Evolutionary conservation across 2,797 vertebrate genomes (phyloP), one percentile per base, ranked within the genome.

Genomic region (Pantherophis alleghaniensis): DNA sequence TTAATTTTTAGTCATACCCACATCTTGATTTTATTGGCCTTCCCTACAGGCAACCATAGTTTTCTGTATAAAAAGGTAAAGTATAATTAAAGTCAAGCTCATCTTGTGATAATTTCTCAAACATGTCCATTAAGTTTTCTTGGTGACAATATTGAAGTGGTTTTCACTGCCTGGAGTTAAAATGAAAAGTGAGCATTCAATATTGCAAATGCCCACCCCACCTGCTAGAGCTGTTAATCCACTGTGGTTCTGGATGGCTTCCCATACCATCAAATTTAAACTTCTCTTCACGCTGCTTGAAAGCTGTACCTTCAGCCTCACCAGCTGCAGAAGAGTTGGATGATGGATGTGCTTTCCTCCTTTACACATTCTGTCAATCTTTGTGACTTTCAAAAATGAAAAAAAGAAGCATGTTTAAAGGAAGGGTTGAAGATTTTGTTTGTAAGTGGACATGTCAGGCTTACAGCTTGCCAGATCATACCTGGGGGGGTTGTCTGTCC

Each of bases 381-480:
- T 42, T 61, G 87, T 94, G 53, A 89, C 93, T 93, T 79, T 90
- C 93, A 61, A 42, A 90, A 69, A 94, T 88, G 95, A 42, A 88
- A 57, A 92, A 90, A 95, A 83, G 4, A 55, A 79, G 86, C 91
- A 93, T 87, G 89, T 95, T 96, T 95, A 55, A 95, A 93, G 92
- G 28, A 94, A 92, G 4, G 93, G 7, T 26, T 37, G 83, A 93
- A 7, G 56, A 28, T 95, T 96, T 91, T 95, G 92, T 93, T 94
- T 87, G 93, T 93, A 93, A 94, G 57, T 95, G 94, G 92, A 92
- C 74, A 66, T 91, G 93, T 32, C 90, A 90, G 74, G 89, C 86
- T 95, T 37, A 89, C 12, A 95, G 87, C 91, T 97, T 95, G 93
- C 92, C 61, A 91, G 7, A n/a, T 95, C 74, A 94, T 93, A 96